Base-by-base conservation (phyloP, 2,797 vertebrate species). In the Lophius americanus region DNA sequence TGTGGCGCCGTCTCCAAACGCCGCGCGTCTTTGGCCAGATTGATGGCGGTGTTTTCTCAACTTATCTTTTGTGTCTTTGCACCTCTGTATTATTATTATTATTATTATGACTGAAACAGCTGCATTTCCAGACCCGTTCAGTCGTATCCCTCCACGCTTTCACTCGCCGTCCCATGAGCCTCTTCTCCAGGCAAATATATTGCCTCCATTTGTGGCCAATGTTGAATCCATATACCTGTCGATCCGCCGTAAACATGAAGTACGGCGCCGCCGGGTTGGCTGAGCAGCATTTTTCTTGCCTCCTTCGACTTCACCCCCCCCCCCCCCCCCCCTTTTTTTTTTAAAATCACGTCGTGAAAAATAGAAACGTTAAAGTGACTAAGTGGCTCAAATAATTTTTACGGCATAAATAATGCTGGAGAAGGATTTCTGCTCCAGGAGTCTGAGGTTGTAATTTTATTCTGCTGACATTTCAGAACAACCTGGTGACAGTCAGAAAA, bases 341-440 rank as follows among this genome's bases (percentile, higher is more conserved):
- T 43, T 60, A 80, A 70, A 85, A 85, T 88, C 67, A 72, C 85
- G 87, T 63, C 67, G 64, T 51, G 43, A 62, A 73, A 85, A 75
- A 85, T 84, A 76, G 76, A 85, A 85, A 75, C 84, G 84, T 89
- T 79, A 84, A 82, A 81, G 85, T 86, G 82, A 85, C 71, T 80
- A 79, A 91, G 80, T 69, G 75, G 61, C 41, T 23, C 10, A 23
- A 75, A 82, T 84, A 61, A 78, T 82, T 83, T 86, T 64, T 50
- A 51, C 74, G 70, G 56, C 73, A 78, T 83, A 83, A 85, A 82
- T 83, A 78, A 85, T 81, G 13, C 41, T 73, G 9, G 38, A 59
- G 51, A 43, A 58, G 55, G 56, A 13, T 65, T 64, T 73, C 55
- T 65, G 70, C 54, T 57, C 38, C 10, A 5, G 6, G 70, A 60